Evolutionary conservation across 2,888 invertebrate species (phyloP).

Genomic region (Tromatobia lineatoria): DNA sequence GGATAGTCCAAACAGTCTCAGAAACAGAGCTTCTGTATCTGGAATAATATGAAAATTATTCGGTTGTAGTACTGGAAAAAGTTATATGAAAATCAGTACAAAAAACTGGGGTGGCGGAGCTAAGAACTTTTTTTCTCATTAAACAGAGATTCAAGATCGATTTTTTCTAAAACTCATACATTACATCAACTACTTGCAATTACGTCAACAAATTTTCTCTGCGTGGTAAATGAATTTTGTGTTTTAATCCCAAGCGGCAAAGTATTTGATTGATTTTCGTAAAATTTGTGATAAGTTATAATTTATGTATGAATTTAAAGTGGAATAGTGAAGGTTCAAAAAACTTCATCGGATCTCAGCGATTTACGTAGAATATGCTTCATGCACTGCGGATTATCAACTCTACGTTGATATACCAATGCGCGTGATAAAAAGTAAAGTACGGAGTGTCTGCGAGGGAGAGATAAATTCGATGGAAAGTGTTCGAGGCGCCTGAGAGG

Average conservation of each 20-base stretch:
- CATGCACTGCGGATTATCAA: slow-evolving; percentile 33
- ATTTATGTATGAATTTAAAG: not conserved
- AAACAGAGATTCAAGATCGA: too few species aligned
- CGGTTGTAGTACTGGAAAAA: not conserved
- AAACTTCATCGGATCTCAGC: not conserved
- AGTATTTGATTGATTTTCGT: too few species aligned
- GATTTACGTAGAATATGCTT: slow-evolving; percentile 2
- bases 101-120: not conserved
- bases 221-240: too few species aligned
- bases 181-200: too few species aligned
- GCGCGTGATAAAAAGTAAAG: slow-evolving; percentile 34
- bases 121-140: not conserved
- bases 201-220: too few species aligned
- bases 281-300: too few species aligned
- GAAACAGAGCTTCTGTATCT: not conserved
- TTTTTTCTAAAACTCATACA: too few species aligned
- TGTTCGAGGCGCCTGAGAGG: slow-evolving; percentile 46
- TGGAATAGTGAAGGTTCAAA: not conserved
- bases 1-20: not conserved
- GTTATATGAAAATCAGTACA: not conserved
- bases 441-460: slow-evolving; percentile 44
- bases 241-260: too few species aligned
- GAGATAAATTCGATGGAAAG: slow-evolving; percentile 66
- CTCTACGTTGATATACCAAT: slow-evolving; percentile 30
- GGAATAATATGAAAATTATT: not conserved